These are phyloP conservation scores for Leptopilina syphax DNA, from an alignment of 2,888 invertebrate genomes.

Conservation along the genomic window DNA sequence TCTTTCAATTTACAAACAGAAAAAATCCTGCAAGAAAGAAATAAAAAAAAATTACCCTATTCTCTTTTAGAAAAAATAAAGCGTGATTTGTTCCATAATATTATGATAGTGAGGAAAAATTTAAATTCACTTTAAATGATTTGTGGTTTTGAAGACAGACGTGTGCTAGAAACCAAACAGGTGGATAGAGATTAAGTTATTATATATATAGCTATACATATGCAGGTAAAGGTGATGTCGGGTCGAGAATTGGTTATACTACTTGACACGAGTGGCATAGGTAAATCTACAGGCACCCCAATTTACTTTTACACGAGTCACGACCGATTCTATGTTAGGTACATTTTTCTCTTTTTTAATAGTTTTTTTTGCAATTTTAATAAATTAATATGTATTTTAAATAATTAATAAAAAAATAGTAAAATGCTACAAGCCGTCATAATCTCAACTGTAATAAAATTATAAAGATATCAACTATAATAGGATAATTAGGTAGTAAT, in stretches of 20 bases:
- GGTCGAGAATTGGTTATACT: slow-evolving; percentile 27
- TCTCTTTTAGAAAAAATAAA: no score
- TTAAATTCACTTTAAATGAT: neutral
- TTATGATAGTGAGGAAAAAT: neutral
- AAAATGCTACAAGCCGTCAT: no score
- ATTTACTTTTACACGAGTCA: neutral
- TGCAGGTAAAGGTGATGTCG: slow-evolving; percentile 25
- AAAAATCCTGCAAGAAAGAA: no score
- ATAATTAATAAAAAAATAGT: no score
- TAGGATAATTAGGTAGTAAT: no score
- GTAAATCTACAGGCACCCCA: neutral
- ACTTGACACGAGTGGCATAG: slow-evolving; percentile 24
- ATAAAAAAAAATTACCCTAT: no score
- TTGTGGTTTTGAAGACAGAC: slow-evolving; percentile 6
- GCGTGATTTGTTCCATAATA: neutral
- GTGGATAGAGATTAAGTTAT: slow-evolving; percentile 17
- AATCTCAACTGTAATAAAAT: no score
- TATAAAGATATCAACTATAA: no score
- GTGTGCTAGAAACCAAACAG: slow-evolving; percentile 21
- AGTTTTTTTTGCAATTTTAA: no score
- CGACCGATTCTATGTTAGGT: neutral
- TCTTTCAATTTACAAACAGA: no score
- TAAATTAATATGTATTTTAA: no score
- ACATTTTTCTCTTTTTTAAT: no score
- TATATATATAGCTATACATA: neutral